Conservation (phyloP, 2,888 invertebrate species). For the Yponomeuta malinellus region DNA sequence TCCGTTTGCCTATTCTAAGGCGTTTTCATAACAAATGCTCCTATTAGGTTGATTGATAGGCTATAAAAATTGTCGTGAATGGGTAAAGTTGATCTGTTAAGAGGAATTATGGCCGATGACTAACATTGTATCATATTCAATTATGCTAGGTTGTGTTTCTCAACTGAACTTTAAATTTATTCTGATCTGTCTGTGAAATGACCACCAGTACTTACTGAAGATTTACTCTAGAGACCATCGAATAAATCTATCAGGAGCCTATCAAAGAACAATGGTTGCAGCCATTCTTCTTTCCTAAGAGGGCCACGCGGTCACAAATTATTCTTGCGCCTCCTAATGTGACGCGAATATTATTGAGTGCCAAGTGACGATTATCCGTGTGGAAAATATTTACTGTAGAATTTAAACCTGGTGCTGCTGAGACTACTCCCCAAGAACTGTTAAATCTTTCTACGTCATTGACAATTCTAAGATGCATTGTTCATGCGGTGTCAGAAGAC, state of each 20-base stretch:
- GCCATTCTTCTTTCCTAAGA: neutral
- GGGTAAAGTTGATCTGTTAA: neutral
- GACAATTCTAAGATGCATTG: too few relatives aligned
- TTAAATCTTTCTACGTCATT: too few relatives aligned
- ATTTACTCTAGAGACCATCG: neutral
- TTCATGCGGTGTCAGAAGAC: too few relatives aligned
- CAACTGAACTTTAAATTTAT: neutral
- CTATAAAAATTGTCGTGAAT: constrained; percentile 10
- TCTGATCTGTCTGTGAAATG: neutral
- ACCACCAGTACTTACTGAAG: neutral
- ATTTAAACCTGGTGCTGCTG: neutral
- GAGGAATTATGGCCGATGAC: too few relatives aligned
- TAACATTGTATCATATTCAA: too few relatives aligned
- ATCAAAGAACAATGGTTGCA: neutral
- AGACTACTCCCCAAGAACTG: neutral
- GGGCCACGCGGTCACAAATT: constrained; percentile 37
- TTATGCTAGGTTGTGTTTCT: too few relatives aligned
- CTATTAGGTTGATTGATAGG: constrained; percentile 22
- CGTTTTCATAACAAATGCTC: constrained; percentile 31
- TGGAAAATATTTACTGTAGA: neutral
- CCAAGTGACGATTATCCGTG: constrained; percentile 40
- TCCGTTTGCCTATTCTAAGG: constrained; percentile 51
- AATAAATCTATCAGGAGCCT: neutral
- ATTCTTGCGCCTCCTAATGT: constrained; percentile 46
- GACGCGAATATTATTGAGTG: constrained; percentile 59